Percentiles rank a stretch among this genome's conserved stretches.
These are phyloP conservation scores for Oncopodura yosiiana DNA, from an alignment of 1,140 invertebrate genomes.

Conservation along the genomic window DNA sequence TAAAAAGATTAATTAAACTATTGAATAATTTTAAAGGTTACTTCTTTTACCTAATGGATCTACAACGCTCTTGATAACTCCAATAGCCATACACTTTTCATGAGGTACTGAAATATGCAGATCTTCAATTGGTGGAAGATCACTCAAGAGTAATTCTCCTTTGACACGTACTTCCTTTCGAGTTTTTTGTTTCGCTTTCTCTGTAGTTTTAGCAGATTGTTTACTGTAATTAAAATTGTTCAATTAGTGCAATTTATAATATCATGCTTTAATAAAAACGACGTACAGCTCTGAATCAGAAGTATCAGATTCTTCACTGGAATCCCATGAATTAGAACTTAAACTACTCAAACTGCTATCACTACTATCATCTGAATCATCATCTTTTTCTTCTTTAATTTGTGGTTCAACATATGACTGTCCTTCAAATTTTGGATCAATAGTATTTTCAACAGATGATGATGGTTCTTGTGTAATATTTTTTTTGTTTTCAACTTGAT, in stretches of 20 bases:
- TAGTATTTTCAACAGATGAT: too few species aligned
- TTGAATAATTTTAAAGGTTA: neutral
- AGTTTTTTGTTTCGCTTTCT: neutral
- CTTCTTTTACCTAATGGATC: conserved; percentile 53
- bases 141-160: conserved; percentile 45
- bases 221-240: too few species aligned
- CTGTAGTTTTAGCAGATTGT: neutral
- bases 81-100: conserved; percentile 61
- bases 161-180: conserved; percentile 10
- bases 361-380: too few species aligned
- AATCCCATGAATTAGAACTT: too few species aligned
- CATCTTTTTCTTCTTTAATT: too few species aligned
- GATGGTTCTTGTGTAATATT: too few species aligned
- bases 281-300: neutral
- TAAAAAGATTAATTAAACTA: conserved; percentile 9
- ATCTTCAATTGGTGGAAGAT: conserved; percentile 73
- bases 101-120: conserved; percentile 65
- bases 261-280: too few species aligned
- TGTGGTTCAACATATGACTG: too few species aligned
- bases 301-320: neutral
- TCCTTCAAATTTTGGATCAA: too few species aligned
- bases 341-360: too few species aligned
- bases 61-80: conserved; percentile 59
- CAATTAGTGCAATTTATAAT: too few species aligned
- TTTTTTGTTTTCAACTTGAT: too few species aligned